Conservation (phyloP, 1,140 invertebrate species). For the Euschistus heros region DNA sequence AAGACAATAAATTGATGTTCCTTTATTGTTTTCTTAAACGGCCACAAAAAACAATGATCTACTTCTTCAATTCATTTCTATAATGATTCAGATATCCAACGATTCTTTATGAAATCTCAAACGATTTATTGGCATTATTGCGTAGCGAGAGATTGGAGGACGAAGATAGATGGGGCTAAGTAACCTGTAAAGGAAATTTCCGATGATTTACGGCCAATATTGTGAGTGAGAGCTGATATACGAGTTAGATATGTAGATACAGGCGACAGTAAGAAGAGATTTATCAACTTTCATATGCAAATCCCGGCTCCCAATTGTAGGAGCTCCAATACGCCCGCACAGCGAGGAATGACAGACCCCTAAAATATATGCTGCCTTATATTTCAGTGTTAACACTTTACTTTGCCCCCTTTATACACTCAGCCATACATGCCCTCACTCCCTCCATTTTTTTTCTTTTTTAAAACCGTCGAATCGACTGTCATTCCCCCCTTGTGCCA, state of each 20-base stretch:
- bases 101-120: no score
- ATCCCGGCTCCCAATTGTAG: constrained; percentile 10
- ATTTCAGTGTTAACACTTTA: constrained; percentile 24
- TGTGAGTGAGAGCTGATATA: constrained; percentile 23
- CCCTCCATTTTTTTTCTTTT: constrained; percentile 9
- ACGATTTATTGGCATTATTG: no score
- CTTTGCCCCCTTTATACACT: constrained; percentile 6
- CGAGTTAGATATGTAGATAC: constrained; percentile 21
- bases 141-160: no score
- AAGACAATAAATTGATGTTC: no score
- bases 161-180: not conserved
- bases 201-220: constrained; percentile 25
- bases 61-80: no score
- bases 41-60: no score
- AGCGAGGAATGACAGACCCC: constrained; percentile 7
- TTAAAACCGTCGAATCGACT: constrained; percentile 10
- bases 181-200: constrained; percentile 14
- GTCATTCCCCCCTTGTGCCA: constrained; percentile 3
- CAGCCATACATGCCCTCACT: constrained; percentile 15
- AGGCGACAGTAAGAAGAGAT: constrained; percentile 24
- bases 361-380: constrained; percentile 21
- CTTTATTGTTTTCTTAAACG: no score
- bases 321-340: not conserved
- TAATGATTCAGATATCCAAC: no score
- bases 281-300: constrained; percentile 25